phyloP scores from a whole-genome alignment of 2,888 invertebrate species.

The Diaperis boleti region DNA sequence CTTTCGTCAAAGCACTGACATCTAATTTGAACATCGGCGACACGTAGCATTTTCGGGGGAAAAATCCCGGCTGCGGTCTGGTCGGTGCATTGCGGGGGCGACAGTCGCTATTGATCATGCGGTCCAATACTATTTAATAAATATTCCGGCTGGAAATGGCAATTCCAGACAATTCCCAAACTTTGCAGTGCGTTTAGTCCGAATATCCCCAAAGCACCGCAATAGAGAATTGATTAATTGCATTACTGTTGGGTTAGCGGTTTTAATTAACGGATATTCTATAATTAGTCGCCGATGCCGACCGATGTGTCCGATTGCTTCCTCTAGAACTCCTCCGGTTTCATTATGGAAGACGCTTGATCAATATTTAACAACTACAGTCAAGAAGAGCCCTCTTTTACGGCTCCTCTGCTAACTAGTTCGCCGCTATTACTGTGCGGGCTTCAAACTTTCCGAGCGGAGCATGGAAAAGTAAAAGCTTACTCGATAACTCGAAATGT shows the following conservation, averaged over 20 bases:
- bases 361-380: constrained; percentile 26
- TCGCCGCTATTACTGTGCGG: constrained; percentile 19
- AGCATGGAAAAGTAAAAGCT: constrained; percentile 22
- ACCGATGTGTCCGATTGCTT: constrained; percentile 24
- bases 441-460: constrained; percentile 22
- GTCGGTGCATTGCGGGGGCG: constrained; percentile 5
- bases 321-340: constrained; percentile 17
- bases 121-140: constrained; percentile 39
- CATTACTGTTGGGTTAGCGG: constrained; percentile 50
- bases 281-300: constrained; percentile 52
- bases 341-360: constrained; percentile 12
- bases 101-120: constrained; percentile 32
- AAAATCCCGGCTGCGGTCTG: constrained; percentile 1
- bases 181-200: constrained; percentile 42
- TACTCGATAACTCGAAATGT: constrained; percentile 22
- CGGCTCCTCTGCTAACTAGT: constrained; percentile 21
- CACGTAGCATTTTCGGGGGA: neutral
- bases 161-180: constrained; percentile 42
- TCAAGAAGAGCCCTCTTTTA: constrained; percentile 17
- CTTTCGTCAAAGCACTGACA: constrained; percentile 38
- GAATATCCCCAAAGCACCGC: constrained; percentile 40
- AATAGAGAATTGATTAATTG: constrained; percentile 53
- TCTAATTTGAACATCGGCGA: constrained; percentile 34
- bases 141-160: constrained; percentile 37
- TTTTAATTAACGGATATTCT: constrained; percentile 58